Evolutionary conservation across 2,888 invertebrate species (phyloP), one percentile per base, ranked within the genome.

Genomic region (Dryadula phaetusa): DNA sequence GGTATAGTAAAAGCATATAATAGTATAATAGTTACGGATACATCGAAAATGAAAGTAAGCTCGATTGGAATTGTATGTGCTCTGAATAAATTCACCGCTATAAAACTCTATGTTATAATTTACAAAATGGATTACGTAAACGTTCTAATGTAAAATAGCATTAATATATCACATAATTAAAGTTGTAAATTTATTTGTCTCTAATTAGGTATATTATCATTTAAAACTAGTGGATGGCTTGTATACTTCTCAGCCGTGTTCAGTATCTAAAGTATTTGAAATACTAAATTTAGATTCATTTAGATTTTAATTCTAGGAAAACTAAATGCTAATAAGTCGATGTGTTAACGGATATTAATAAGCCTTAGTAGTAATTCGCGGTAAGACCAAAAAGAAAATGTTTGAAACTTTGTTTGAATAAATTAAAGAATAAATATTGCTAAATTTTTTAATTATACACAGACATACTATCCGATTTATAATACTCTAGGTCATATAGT

Each of bases 11-110:
- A 34, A 54, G 54, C 54, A 37, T 54, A 54, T 54, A 54, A 54
- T 54, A 54, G 54, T 54, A 54, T 54, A 54, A 54, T 54, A 34
- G 54, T 54, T 37, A 3, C 37, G 37, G 4, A 54, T 54, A 37
- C 54, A 64, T 49, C 66, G 54, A 69, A 78, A 84, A 82, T 71
- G 85, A 85, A 86, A 85, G 87, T 83, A 76, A 76, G 70, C 66
- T 70, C 64, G 65, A 44, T 34, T 44, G 63, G 64, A 67, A 61
- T 64, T 46, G 44, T 61, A 64, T 70, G 67, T 70, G 70, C 52
- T 67, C 70, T 42, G 70, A 64, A 70, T 70, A 56, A 6, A 67
- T 60, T 61, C 54, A 34, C 20, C 34, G 62, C 49, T 40, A 52
- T 58, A 58, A 34, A 67, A 67, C 42, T 34, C 3, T 54, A 37